phyloP scores from a whole-genome alignment of 2,113 vertebrate genomes.

The Zosterops lateralis region DNA sequence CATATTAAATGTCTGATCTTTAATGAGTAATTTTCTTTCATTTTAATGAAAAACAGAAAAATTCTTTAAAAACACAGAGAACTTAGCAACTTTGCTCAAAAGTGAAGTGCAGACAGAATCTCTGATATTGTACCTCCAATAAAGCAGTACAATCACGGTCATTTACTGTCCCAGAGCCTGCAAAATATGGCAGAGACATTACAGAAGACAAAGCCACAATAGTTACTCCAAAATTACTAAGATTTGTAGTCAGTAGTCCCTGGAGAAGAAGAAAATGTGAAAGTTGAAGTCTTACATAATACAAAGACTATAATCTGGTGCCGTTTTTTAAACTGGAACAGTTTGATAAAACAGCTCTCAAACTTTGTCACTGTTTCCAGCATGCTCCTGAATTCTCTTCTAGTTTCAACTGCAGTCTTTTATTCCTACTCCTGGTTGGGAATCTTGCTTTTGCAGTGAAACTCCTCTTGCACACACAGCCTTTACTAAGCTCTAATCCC shows the following conservation, averaged over 20 bases:
- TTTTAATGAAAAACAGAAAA: neutral
- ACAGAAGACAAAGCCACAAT: neutral
- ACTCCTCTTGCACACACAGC: neutral
- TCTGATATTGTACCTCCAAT: neutral
- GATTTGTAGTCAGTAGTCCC: neutral
- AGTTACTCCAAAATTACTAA: neutral
- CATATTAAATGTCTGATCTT: neutral
- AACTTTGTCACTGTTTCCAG: neutral
- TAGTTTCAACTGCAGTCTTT: neutral
- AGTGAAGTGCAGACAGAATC: neutral
- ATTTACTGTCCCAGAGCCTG: neutral
- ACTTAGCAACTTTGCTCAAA: neutral
- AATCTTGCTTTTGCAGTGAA: neutral
- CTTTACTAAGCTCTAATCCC: neutral
- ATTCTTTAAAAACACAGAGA: neutral
- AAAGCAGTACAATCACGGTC: neutral
- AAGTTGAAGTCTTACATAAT: neutral
- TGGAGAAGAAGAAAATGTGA: neutral
- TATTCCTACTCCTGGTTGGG: neutral
- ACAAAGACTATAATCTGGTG: neutral
- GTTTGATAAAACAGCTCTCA: neutral
- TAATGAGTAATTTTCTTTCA: neutral
- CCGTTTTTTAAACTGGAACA: neutral
- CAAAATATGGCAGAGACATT: neutral
- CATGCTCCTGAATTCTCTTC: neutral